Evolutionary conservation across 1,140 invertebrate species (phyloP).

Genomic region (Drosophila kohkoa): DNA sequence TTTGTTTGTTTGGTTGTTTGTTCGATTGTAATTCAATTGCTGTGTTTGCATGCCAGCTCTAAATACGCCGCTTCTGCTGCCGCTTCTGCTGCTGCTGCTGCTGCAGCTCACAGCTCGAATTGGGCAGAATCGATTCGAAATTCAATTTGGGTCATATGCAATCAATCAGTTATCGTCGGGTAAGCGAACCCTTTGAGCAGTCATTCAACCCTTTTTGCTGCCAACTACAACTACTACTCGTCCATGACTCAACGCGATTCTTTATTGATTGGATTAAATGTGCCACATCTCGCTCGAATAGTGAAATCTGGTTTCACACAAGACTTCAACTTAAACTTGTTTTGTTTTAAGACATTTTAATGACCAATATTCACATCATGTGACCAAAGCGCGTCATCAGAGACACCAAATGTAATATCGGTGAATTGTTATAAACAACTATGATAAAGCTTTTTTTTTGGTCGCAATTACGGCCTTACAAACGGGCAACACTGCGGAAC

Average conservation of each 20-base stretch:
- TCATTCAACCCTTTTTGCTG: conserved; percentile 67
- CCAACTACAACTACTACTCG: conserved; percentile 15
- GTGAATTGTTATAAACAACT: conserved; percentile 10
- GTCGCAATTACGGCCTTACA: conserved; percentile 7
- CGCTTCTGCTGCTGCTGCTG: neutral
- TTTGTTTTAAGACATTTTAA: conserved; percentile 48
- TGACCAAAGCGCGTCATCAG: conserved; percentile 39
- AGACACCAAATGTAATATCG: conserved; percentile 2
- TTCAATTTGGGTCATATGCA: conserved; percentile 74
- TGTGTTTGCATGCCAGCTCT: conserved; percentile 62
- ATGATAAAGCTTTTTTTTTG: conserved; percentile 35
- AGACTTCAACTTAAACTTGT: conserved; percentile 37
- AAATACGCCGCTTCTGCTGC: conserved; percentile 1
- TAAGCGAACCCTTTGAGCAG: conserved; percentile 53
- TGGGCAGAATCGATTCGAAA: conserved; percentile 63
- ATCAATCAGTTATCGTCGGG: conserved; percentile 59
- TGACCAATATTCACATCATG: conserved; percentile 47
- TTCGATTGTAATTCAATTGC: conserved; percentile 78
- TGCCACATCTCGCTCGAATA: neutral
- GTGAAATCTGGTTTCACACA: conserved; percentile 4
- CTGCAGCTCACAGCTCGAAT: conserved; percentile 14
- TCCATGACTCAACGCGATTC: conserved; percentile 33
- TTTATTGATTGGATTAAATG: conserved; percentile 57
- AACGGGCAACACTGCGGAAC: conserved; percentile 18
- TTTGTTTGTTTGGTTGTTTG: conserved; percentile 51